Conservation (phyloP, 2,888 invertebrate genomes). For the Hylaea fasciaria region DNA sequence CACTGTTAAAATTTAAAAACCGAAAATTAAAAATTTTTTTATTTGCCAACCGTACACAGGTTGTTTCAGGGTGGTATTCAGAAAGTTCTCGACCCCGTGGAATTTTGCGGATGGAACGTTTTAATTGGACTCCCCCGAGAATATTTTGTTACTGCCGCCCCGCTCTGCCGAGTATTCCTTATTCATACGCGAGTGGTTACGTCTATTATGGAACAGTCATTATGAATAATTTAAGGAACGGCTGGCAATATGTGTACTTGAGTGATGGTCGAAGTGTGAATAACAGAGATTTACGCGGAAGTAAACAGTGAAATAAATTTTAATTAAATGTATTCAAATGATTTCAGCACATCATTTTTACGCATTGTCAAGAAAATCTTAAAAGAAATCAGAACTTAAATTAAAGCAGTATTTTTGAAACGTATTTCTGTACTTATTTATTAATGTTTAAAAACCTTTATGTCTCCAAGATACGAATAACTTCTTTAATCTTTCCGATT, state of each 20-base stretch:
- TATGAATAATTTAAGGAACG: conserved; percentile 32
- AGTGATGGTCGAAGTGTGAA: neutral
- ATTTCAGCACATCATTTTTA: no score
- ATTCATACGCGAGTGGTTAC: conserved; percentile 43
- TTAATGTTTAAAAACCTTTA: no score
- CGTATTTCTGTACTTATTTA: no score
- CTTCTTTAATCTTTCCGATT: conserved; percentile 23
- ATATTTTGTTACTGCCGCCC: conserved; percentile 78
- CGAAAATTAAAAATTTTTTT: neutral
- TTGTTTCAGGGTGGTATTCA: conserved; percentile 55
- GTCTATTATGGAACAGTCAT: conserved; percentile 34
- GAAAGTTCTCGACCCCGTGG: conserved; percentile 74
- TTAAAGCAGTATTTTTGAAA: no score
- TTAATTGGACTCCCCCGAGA: conserved; percentile 80
- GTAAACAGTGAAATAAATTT: neutral
- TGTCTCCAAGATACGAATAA: neutral
- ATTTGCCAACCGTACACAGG: conserved; percentile 23
- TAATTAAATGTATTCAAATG: neutral
- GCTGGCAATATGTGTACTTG: conserved; percentile 22
- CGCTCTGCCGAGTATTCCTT: conserved; percentile 43
- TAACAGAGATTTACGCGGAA: neutral
- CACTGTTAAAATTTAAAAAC: neutral
- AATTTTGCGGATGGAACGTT: conserved; percentile 81
- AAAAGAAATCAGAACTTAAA: no score
- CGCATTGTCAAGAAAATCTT: no score